Evolutionary conservation across 30 jellyfish, hydroid and myxozoan species (phyloP).

Genomic region (Thelohanellus kitauei): DNA sequence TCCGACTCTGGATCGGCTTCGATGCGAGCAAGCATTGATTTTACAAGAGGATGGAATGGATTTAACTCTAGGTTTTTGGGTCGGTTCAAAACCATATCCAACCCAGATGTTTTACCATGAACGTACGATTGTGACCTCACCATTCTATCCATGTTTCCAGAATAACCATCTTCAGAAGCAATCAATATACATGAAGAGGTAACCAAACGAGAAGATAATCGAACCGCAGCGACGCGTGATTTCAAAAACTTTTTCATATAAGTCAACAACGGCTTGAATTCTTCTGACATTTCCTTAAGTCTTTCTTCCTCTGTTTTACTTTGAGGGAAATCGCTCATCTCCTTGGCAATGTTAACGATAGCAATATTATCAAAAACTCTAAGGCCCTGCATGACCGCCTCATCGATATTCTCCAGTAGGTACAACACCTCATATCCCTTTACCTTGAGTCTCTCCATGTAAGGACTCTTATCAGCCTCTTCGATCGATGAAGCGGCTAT

Average conservation of each 20-base stretch:
- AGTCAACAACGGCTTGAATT: slow-evolving; percentile 57
- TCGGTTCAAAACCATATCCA: not conserved
- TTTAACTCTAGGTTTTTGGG: slow-evolving; percentile 17
- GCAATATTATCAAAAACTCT: too few species aligned
- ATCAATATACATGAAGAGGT: slow-evolving; percentile 83
- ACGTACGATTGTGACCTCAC: slow-evolving; percentile 80
- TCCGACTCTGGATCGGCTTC: slow-evolving; percentile 19
- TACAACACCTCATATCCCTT: slow-evolving; percentile 78
- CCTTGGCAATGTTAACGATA: slow-evolving; percentile 13
- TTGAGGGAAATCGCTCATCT: slow-evolving; percentile 32
- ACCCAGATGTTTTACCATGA: not conserved
- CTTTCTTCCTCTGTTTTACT: slow-evolving; percentile 21
- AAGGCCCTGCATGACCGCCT: slow-evolving; percentile 39
- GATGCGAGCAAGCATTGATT: slow-evolving; percentile 31
- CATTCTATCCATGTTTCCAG: slow-evolving; percentile 95
- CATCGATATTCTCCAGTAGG: slow-evolving; percentile 85
- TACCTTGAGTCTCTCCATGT: slow-evolving; percentile 48
- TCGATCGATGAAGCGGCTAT: slow-evolving; percentile 56
- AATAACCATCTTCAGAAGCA: slow-evolving; percentile 89
- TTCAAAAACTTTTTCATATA: slow-evolving; percentile 75
- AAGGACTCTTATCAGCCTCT: slow-evolving; percentile 77
- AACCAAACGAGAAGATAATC: slow-evolving; percentile 52
- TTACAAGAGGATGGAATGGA: slow-evolving; percentile 71
- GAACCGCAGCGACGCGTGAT: slow-evolving; percentile 51
- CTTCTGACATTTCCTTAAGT: slow-evolving; percentile 47